Evolutionary conservation across 2,797 vertebrate genomes (phyloP), one percentile per base, ranked within the genome.

Genomic region (Chanos chanos): DNA sequence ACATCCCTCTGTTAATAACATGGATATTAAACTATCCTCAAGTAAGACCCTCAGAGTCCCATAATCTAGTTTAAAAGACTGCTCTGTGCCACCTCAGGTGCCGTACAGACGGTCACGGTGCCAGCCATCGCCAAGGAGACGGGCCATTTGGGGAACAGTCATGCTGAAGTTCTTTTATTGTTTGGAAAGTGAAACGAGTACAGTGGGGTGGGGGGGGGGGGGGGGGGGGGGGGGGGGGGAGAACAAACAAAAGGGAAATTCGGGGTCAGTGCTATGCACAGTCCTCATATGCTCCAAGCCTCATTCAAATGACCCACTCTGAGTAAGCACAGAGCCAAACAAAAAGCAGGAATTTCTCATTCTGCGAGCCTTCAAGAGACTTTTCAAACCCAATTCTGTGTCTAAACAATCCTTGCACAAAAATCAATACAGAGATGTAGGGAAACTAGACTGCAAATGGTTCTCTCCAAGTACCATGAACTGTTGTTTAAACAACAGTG

Each of bases 91-190:
- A 1, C 19, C 36, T 61, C 58, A 43, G 58, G 58, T 61, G 58
- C 61, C 47, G 33, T 7, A 51, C 15, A 27, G 37, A 50, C 36
- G 16, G 19, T 25, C 47, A 52, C 47, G 7, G 27, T 27, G 41
- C 4, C 9, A 19, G 39, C 39, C 2, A 27, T 68, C 65, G 53
- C 66, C 66, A 68, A 48, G 54, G 66, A 56, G 28, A 68, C n/a
- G 18, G 18, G 13, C 4, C 12, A 45, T 37, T 40, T 58, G 31
- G n/a, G n/a, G n/a, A 39, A 13, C 28, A 18, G 21, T 21, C 18
- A 33, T 18, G 5, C 4, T 40, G 33, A 24, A 30, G 9, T 49
- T 10, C 13, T 4, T 22, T 31, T 5, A 53, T 40, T 63, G 48
- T 63, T 56, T 59, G 36, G 36, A 36, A 48, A 49, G 28, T 27